These are phyloP conservation scores for Eulemur rubriventer DNA, from an alignment of 2,797 vertebrate species.

Conservation along the genomic window DNA sequence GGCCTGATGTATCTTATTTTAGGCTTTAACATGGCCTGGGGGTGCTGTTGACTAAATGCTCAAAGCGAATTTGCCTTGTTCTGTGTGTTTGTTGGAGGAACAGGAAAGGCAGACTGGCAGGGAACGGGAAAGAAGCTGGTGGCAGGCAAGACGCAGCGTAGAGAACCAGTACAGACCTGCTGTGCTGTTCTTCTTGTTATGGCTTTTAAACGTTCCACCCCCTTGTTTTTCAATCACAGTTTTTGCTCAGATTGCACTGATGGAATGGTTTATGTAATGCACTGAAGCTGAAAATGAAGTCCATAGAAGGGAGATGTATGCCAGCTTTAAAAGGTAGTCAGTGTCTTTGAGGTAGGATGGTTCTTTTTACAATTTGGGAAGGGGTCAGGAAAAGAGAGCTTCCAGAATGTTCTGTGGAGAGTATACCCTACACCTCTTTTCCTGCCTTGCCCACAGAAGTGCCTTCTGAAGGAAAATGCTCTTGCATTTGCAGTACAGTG, in stretches of 20 bases:
- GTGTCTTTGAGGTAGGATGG: neutral
- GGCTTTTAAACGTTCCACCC: neutral
- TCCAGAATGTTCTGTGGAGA: accelerated
- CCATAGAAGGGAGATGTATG: neutral
- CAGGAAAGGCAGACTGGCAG: neutral
- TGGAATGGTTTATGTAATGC: neutral
- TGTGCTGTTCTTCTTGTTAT: neutral
- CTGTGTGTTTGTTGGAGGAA: neutral
- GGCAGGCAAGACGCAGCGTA: accelerated
- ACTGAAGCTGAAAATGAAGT: neutral
- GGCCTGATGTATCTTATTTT: neutral
- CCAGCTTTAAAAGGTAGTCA: neutral
- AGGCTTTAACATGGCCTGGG: neutral
- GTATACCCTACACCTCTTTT: accelerated
- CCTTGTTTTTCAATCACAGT: conserved; percentile 30
- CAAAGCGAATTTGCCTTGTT: neutral
- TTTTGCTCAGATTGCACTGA: conserved; percentile 13
- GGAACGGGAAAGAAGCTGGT: neutral
- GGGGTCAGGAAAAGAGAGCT: neutral
- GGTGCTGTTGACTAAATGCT: neutral
- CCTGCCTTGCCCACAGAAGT: no score
- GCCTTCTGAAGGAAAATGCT: neutral
- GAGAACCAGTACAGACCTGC: neutral
- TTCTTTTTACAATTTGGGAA: neutral
- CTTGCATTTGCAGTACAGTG: neutral